A percentile compares a stretch with the other conserved stretches of the same genome.
Conservation (phyloP, 35 echinoderm and acorn worm genomes). For the Amphiura filiformis region DNA sequence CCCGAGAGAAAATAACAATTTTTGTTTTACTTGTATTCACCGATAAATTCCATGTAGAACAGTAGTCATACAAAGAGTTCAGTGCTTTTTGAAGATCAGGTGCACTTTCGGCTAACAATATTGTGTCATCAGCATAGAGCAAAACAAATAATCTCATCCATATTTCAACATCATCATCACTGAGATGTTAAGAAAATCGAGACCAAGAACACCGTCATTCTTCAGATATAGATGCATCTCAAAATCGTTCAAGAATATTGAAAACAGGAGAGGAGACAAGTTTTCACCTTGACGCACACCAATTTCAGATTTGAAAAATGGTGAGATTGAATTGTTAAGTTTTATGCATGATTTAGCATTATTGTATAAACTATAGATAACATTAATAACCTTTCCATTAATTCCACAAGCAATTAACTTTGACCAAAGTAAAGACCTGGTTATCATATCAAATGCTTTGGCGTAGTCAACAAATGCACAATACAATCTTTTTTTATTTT, state of each 20-base stretch:
- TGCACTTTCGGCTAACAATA: background rate
- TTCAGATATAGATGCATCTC: background rate
- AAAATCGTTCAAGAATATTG: background rate
- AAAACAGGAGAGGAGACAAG: background rate
- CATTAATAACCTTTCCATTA: background rate
- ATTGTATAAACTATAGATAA: background rate
- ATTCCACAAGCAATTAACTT: background rate
- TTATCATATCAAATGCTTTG: background rate
- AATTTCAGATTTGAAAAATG: background rate
- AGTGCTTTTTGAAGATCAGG: slow-evolving; percentile 15
- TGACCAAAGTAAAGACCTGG: background rate
- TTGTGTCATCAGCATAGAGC: slow-evolving; percentile 15
- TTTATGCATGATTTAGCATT: background rate
- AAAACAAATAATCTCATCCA: background rate
- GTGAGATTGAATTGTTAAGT: background rate
- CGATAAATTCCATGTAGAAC: background rate
- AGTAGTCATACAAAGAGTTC: slow-evolving; percentile 17
- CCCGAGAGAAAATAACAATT: slow-evolving; percentile 22
- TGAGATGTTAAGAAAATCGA: background rate
- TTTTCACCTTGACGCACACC: background rate
- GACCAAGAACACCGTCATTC: background rate
- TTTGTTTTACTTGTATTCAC: slow-evolving; percentile 25
- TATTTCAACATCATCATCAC: slow-evolving; percentile 1
- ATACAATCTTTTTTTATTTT: background rate
- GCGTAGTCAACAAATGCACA: background rate